A percentile compares a stretch with the other conserved stretches of the same genome.
Conservation (phyloP, 2,797 vertebrate genomes). For the Amniataba percoides region DNA sequence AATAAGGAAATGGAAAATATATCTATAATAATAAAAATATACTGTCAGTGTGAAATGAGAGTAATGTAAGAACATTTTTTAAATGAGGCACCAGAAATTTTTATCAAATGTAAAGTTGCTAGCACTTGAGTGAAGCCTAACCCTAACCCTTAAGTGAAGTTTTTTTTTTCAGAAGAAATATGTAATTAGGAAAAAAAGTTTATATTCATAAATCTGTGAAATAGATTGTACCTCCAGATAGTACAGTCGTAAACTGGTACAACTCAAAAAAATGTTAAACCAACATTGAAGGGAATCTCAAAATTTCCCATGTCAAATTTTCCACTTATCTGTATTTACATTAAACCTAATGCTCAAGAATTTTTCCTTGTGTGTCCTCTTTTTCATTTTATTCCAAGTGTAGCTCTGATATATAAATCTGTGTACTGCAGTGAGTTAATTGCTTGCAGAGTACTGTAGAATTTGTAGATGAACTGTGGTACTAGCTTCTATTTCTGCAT, state of each 20-base stretch:
- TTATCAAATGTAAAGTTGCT: neutral
- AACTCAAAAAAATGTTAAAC: neutral
- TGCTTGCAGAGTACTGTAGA: neutral
- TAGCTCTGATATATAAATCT: neutral
- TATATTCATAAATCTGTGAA: too few relatives aligned
- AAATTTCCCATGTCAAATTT: too few relatives aligned
- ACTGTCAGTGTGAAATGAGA: neutral
- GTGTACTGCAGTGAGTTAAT: neutral
- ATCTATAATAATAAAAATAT: constrained; percentile 2
- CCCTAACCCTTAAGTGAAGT: too few relatives aligned
- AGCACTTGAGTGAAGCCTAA: constrained; percentile 1
- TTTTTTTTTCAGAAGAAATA: neutral
- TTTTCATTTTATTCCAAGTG: neutral
- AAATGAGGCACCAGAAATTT: neutral
- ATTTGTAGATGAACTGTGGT: neutral
- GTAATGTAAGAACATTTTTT: neutral
- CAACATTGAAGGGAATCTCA: neutral
- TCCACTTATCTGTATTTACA: neutral
- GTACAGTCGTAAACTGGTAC: too few relatives aligned
- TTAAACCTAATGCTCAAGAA: neutral
- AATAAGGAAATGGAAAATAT: neutral
- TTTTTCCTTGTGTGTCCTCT: neutral
- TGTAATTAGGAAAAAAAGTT: neutral
- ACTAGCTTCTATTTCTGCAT: neutral
- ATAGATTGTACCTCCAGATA: neutral